A percentile compares a stretch with the other conserved stretches of the same genome.
phyloP scores from a whole-genome alignment of 2,888 invertebrate species.

The Scaptomyza parva region DNA sequence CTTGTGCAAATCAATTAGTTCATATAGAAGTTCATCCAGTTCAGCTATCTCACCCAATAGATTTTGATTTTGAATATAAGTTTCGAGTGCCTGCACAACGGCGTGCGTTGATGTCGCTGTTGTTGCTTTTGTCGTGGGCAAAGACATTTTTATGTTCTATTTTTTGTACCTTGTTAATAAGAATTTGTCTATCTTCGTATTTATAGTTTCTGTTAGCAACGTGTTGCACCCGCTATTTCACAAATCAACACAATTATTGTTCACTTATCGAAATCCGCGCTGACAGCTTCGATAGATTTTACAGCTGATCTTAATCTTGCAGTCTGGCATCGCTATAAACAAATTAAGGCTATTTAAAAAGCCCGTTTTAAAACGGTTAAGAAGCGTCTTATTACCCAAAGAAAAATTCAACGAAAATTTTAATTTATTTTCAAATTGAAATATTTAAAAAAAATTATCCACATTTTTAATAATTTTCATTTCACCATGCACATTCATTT shows the following conservation, averaged over 20 bases:
- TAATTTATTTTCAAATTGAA: no score
- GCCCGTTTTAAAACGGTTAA: neutral
- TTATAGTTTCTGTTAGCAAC: neutral
- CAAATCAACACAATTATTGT: constrained; percentile 19
- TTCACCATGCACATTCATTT: no score
- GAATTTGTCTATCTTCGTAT: neutral
- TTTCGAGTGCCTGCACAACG: constrained; percentile 66
- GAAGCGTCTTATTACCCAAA: neutral
- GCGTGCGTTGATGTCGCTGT: constrained; percentile 64
- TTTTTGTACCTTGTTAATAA: neutral
- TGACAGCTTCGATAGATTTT: constrained; percentile 2
- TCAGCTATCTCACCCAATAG: constrained; percentile 70
- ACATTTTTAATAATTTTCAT: no score
- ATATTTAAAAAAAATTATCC: no score
- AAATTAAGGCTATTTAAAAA: neutral
- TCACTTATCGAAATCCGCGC: constrained; percentile 7
- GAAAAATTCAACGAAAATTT: no score
- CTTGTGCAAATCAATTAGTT: constrained; percentile 62
- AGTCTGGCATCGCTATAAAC: constrained; percentile 4
- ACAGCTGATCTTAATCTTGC: neutral
- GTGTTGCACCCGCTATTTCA: constrained; percentile 33
- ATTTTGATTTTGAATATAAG: constrained; percentile 71
- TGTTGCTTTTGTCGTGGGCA: constrained; percentile 56
- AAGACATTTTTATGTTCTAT: constrained; percentile 41
- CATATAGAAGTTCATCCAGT: constrained; percentile 62